These are phyloP conservation scores for Diadegma fenestrale DNA, from an alignment of 2,888 invertebrate genomes.

Conservation along the genomic window DNA sequence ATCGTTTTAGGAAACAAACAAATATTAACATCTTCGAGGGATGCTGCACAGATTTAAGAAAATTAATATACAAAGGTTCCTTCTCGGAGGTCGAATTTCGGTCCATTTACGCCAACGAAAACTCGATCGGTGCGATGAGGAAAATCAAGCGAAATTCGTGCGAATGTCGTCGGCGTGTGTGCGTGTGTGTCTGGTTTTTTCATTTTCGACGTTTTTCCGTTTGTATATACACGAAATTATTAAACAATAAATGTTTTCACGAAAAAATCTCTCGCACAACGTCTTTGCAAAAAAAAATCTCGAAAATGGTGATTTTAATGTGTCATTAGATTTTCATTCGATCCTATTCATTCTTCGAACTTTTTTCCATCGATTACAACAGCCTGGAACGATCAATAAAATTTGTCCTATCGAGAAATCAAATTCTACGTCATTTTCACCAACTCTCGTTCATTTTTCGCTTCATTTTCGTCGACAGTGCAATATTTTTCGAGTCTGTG, in stretches of 20 bases:
- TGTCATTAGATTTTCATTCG: background rate
- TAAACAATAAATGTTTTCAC: slow-evolving; percentile 81
- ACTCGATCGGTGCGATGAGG: slow-evolving; percentile 12
- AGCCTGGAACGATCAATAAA: background rate
- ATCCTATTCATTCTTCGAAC: background rate
- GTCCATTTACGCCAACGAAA: slow-evolving; percentile 47
- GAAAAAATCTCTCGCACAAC: slow-evolving; percentile 65
- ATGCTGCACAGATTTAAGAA: background rate
- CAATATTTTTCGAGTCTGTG: background rate
- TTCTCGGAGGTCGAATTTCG: slow-evolving; percentile 25
- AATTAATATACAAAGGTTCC: slow-evolving; percentile 8
- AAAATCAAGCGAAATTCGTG: slow-evolving; percentile 48
- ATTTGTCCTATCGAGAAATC: background rate
- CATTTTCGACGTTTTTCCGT: slow-evolving; percentile 81
- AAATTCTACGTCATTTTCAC: background rate
- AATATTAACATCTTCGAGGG: slow-evolving; percentile 57
- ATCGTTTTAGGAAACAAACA: slow-evolving; percentile 19
- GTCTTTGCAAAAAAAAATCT: slow-evolving; percentile 53
- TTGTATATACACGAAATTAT: slow-evolving; percentile 73
- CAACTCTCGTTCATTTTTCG: background rate
- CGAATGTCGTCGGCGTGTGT: slow-evolving; percentile 70
- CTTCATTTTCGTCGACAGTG: background rate
- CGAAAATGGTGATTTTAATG: slow-evolving; percentile 3
- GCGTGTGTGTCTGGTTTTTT: background rate
- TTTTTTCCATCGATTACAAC: background rate